Percentiles rank a stretch among this genome's conserved stretches.
These are phyloP conservation scores for Lepidothrix coronata DNA, from an alignment of 2,113 vertebrate genomes.

Conservation along the genomic window DNA sequence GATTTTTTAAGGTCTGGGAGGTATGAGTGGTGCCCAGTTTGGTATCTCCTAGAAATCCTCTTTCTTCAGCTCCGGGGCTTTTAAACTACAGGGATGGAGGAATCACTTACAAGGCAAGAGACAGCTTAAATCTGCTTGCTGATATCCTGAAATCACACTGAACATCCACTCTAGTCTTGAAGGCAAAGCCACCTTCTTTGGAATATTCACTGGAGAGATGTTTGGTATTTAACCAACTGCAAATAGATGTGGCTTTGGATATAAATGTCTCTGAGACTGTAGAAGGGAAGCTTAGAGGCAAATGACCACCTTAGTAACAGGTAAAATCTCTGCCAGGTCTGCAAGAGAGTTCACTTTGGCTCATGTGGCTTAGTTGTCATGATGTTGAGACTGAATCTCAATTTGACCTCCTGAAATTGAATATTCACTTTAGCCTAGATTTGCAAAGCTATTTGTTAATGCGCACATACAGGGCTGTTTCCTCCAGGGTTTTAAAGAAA, in stretches of 20 bases:
- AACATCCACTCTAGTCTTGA: background rate
- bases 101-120: background rate
- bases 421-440: constrained; percentile 86
- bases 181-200: background rate
- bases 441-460: constrained; percentile 83
- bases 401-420: constrained; percentile 89
- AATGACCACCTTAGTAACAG: background rate
- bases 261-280: background rate
- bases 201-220: background rate
- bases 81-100: background rate
- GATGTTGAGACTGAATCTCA: constrained; percentile 75
- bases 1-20: background rate
- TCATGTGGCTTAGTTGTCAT: constrained; percentile 52
- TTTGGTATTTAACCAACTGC: background rate
- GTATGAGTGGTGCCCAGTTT: rapidly evolving
- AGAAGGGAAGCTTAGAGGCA: background rate
- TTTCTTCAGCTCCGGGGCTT: background rate
- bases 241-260: background rate
- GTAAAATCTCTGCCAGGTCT: background rate
- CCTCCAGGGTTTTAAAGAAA: constrained; percentile 84
- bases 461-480: constrained; percentile 77
- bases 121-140: background rate
- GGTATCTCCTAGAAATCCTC: background rate
- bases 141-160: background rate
- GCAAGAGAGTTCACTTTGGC: background rate